These are phyloP conservation scores for Noctua janthina DNA, from an alignment of 2,888 invertebrate species.

Conservation along the genomic window DNA sequence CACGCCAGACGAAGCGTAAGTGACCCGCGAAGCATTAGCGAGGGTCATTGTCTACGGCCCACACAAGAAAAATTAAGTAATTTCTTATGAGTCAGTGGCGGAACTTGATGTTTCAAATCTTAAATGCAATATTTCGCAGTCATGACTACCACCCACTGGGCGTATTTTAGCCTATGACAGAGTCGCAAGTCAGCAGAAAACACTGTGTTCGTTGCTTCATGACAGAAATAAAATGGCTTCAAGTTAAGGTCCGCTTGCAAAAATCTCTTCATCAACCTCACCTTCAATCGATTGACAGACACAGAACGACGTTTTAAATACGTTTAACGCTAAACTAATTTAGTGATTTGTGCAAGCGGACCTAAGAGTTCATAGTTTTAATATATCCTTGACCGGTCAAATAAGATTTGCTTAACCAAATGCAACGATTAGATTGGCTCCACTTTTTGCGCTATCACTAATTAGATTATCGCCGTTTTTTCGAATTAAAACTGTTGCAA, in stretches of 20 bases:
- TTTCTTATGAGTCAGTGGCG: neutral
- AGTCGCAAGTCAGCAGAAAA: neutral
- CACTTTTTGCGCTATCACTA: constrained; percentile 33
- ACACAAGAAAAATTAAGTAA: neutral
- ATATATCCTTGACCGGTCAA: constrained; percentile 39
- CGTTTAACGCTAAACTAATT: neutral
- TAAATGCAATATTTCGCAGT: neutral
- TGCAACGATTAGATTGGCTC: constrained; percentile 39
- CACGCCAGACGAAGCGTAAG: neutral
- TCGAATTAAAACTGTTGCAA: constrained; percentile 33
- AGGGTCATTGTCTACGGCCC: neutral
- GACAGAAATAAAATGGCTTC: neutral
- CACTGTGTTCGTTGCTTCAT: neutral
- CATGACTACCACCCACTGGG: neutral
- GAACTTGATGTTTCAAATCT: neutral
- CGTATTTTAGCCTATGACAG: neutral
- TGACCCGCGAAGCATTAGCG: neutral
- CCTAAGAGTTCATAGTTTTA: constrained; percentile 1
- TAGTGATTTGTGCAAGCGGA: neutral
- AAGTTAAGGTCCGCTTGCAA: neutral
- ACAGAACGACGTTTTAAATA: neutral
- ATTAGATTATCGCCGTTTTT: constrained; percentile 29
- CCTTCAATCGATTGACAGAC: neutral
- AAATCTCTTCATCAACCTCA: neutral
- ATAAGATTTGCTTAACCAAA: constrained; percentile 28